A percentile compares a stretch with the other conserved stretches of the same genome.
Evolutionary conservation across 2,113 vertebrate genomes (phyloP).

Genomic region (Seriola dumerili): DNA sequence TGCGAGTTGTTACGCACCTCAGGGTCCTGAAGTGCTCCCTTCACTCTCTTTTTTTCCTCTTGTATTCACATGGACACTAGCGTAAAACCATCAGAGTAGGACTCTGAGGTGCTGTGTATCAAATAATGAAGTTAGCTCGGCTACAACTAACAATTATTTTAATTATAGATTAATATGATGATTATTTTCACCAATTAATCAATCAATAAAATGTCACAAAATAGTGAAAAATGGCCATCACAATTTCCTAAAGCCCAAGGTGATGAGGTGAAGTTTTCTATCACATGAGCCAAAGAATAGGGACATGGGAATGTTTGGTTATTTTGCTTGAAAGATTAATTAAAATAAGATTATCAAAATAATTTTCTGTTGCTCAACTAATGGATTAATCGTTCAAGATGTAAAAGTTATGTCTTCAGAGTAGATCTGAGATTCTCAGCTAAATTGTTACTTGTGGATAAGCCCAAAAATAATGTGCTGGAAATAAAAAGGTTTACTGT

Average conservation of each 20-base stretch:
- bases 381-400: not conserved
- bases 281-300: not conserved
- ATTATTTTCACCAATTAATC: not conserved
- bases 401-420: not conserved
- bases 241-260: not conserved
- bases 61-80: not conserved
- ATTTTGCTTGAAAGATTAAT: not conserved
- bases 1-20: slow-evolving; percentile 55
- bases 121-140: not conserved
- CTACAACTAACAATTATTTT: not conserved
- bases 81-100: not conserved
- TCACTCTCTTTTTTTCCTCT: not conserved
- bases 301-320: not conserved
- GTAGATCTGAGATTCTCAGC: not conserved
- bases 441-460: not conserved
- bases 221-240: not conserved
- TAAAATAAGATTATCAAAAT: not conserved
- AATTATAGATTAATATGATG: not conserved
- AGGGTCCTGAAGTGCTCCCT: slow-evolving; percentile 15
- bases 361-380: not conserved
- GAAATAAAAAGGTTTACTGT: not conserved
- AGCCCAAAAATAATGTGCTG: not conserved
- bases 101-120: not conserved
- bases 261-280: not conserved
- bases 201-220: not conserved